A percentile compares a stretch with the other conserved stretches of the same genome.
phyloP scores from a whole-genome alignment of 2,797 vertebrate species.

The Pogonophryne albipinna region DNA sequence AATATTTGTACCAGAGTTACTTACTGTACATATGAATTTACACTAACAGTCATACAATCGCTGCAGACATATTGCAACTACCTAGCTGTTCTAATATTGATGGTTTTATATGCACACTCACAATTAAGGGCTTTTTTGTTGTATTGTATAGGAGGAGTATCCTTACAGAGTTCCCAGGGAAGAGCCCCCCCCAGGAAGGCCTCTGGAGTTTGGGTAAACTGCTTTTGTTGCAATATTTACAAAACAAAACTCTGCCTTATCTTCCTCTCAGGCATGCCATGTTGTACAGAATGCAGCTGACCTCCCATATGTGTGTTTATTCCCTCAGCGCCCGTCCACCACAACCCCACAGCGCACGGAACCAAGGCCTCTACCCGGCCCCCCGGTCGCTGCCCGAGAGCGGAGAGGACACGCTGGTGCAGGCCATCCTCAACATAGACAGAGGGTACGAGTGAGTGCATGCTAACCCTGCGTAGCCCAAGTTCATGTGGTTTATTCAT shows the following conservation, averaged over 20 bases:
- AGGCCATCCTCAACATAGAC: constrained; percentile 86
- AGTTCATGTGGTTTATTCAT: neutral
- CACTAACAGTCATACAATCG: no score
- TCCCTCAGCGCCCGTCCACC: constrained; percentile 68
- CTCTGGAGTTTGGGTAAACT: constrained; percentile 83
- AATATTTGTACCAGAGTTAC: no score
- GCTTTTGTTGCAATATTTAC: neutral
- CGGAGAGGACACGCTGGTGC: constrained; percentile 83
- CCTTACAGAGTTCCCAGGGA: constrained; percentile 83
- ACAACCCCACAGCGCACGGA: constrained; percentile 73
- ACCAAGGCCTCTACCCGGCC: constrained; percentile 78
- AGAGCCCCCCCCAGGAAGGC: constrained; percentile 76
- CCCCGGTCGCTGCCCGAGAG: constrained; percentile 81
- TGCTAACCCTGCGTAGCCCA: neutral
- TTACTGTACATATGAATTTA: no score
- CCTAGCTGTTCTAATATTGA: no score
- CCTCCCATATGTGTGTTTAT: constrained; percentile 1
- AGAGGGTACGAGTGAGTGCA: constrained; percentile 74
- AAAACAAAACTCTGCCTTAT: neutral
- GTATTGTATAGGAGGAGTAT: constrained; percentile 78
- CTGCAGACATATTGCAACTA: no score
- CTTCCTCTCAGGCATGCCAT: no score
- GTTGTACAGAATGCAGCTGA: neutral
- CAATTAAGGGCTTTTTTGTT: no score
- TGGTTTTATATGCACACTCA: no score